Evolutionary conservation across 2,888 invertebrate species (phyloP), one percentile per base, ranked within the genome.

Genomic region (Hirtodrosophila confusa): DNA sequence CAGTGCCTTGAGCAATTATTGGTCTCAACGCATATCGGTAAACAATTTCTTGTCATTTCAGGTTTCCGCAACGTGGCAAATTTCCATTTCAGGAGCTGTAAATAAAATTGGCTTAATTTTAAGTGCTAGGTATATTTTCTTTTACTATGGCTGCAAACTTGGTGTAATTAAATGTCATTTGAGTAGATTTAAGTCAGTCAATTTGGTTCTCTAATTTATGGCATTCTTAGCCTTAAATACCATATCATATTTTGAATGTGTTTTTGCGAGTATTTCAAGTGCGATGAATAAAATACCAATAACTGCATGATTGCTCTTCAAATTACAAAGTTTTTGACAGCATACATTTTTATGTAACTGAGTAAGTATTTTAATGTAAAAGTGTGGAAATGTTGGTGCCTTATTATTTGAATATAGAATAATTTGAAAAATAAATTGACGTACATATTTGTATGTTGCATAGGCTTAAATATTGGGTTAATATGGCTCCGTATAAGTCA

Each of bases 91-190:
- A 17, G 4, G 33, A 35, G 39, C 41, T 36, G 37, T 40, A 57
- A 53, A 64, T 44, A 29, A 57, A 62, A 68, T 57, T 63, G 45
- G 2, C 56, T 56, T 56, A 37, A 41, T 23, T 57, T 45, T 10
- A 9, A 11, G 36, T 41, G 43, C 51, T 33, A 27, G 29, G 39
- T 48, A 23, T n/a, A 43, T 43, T 29, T 11, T n/a, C 45, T 45
- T 33, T 48, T 47, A 17, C 37, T 55, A 49, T 75, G 71, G 40
- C 44, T 60, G 61, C 48, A 62, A 62, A 55, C 37, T 36, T 29
- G 61, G 44, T 56, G 23, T 40, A 61, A 54, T 54, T 40, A 50
- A 58, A 44, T 47, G 44, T 37, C 43, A 47, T 57, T 40, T 39
- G n/a, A 10, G 7, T 7, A 17, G 27, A 12, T 9, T 37, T 6